Evolutionary conservation across 2,113 vertebrate species (phyloP), one percentile per base, ranked within the genome.

Genomic region (Anas platyrhynchos): DNA sequence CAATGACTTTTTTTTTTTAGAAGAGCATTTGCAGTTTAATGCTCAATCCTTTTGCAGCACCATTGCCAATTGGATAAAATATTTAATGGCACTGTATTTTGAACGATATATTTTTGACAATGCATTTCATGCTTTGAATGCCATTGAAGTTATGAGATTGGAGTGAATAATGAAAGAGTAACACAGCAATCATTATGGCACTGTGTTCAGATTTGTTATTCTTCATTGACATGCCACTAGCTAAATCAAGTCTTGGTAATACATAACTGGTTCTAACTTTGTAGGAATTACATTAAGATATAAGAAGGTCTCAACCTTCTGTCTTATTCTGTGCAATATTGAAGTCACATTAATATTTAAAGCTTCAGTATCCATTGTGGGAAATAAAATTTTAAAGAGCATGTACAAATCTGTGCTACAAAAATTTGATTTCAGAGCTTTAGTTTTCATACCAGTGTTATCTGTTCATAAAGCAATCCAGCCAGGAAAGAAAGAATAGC

Each of bases 301-400:
- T 88, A 94, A 89, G 63, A 85, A 87, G 75, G 63, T 95, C 88
- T 94, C 91, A 97, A 93, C 93, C 91, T 93, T 95, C 88, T 94
- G 36, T 88, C 75, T 96, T 95, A 96, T 93, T 79, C 63, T 71
- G 84, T 95, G 91, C 61, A 96, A 91, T 96, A 97, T 94, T 96
- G 94, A 97, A 97, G 87, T 76, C 74, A 68, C 65, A 89, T 97
- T 96, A 95, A 97, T 96, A 96, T 95, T 97, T 97, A 89, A 97
- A 96, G 48, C 23, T 73, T 78, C 56, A 55, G 75, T 88, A 92
- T 83, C 86, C 83, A 91, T 79, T 94, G 84, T 18, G 4, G 54
- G 68, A 89, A 96, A 96, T 95, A 83, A 96, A 96, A 94, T 68
- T 96, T 95, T 97, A 89, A 97, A 94, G 65, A 90, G 13, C 69